Evolutionary conservation across 2,888 invertebrate genomes (phyloP), one percentile per base, ranked within the genome.

Genomic region (Chironomus riparius): DNA sequence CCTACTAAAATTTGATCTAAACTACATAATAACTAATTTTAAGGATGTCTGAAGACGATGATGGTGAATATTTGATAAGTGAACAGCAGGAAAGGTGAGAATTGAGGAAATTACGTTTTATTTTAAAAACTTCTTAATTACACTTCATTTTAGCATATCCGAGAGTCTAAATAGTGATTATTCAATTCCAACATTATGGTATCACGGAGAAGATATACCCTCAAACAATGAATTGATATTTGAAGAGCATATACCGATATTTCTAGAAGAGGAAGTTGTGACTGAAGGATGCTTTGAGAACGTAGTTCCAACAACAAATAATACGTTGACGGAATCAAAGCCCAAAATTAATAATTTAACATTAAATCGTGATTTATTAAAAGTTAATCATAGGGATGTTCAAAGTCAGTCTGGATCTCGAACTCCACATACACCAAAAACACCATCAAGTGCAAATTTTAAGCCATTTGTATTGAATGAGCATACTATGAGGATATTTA

Each of bases 131-230:
- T 10, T n/a, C 10, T 61, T 38, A 72, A 18, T 22, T n/a, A 70
- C 50, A 21, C 61, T 24, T 24, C 68, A n/a, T 74, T 71, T 13
- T 47, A 74, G 74, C 24, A 28, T 47, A 4, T 18, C 61, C 4
- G 65, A 74, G 22, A 74, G 62, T 47, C 47, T 65, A 3, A 22
- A 62, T 4, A 15, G 28, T 22, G 89, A 89, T 79, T 89, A 89
- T 79, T 88, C 88, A 2, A 87, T 88, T 13, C 88, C 88, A 79
- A 88, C 88, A 2, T 88, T 88, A 78, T 89, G 89, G 89, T 83
- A 89, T 18, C 82, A 88, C 61, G 61, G 21, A 15, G 28, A 68
- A 24, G 74, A 38, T n/a, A 65, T 68, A 21, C 61, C 62, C 13
- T n/a, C 21, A 47, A 56, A 18, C n/a, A 22, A 48, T 62, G 86